Conservation (phyloP, 2,797 vertebrate genomes). For the Sparus aurata region DNA sequence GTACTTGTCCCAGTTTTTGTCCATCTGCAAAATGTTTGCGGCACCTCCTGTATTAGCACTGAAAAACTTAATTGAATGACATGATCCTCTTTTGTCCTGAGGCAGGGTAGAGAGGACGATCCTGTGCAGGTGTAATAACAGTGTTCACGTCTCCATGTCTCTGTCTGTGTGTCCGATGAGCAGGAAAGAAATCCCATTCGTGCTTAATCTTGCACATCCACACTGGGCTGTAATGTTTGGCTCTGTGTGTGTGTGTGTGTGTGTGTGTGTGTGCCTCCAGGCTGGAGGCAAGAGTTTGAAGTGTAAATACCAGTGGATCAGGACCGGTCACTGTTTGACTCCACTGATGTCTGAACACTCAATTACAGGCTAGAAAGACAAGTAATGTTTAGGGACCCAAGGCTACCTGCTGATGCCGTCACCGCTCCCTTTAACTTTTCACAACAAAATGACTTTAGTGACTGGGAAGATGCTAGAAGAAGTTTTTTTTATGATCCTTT, state of each 20-base stretch:
- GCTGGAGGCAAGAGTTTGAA: conserved; percentile 63
- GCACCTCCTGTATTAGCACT: not conserved
- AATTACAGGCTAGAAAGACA: conserved; percentile 67
- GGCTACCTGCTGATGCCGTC: conserved; percentile 25
- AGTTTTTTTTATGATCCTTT: not conserved
- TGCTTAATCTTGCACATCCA: conserved; percentile 76
- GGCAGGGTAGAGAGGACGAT: not conserved
- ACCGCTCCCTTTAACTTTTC: conserved; percentile 9
- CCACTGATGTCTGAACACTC: conserved; percentile 59
- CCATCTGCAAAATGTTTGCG: not conserved
- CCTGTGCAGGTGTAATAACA: conserved; percentile 59
- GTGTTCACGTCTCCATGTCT: conserved; percentile 35
- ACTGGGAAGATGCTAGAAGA: not conserved
- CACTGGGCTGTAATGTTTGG: conserved; percentile 9
- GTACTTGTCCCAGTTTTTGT: not conserved
- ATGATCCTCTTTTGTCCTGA: not conserved
- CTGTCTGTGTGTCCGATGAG: conserved; percentile 67
- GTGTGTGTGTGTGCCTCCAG: conserved; percentile 43
- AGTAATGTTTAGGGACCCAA: conserved; percentile 34
- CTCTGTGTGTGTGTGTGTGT: conserved; percentile 35
- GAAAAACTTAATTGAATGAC: not conserved
- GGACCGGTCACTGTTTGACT: conserved; percentile 64
- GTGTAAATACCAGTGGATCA: conserved; percentile 64
- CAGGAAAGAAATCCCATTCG: conserved; percentile 77
- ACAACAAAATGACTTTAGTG: conserved; percentile 7